Conservation (phyloP, 2,797 vertebrate species). For the Balearica regulorum region DNA sequence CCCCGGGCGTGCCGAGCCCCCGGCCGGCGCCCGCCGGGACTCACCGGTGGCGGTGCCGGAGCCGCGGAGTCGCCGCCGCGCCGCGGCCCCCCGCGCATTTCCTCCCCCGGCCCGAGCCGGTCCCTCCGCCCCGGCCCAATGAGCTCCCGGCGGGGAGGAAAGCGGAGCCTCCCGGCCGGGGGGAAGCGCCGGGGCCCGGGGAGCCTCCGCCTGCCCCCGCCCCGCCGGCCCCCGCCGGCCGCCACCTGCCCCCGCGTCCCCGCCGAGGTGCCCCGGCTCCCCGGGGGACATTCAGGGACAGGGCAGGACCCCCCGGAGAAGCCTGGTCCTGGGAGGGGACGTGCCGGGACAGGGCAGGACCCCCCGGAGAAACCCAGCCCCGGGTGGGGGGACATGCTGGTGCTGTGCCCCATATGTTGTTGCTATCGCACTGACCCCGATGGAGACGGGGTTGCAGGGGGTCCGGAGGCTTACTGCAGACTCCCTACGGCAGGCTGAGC, state of each 20-base stretch:
- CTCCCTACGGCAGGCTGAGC: not conserved
- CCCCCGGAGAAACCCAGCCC: not conserved
- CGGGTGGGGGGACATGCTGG: not conserved
- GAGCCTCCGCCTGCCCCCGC: not conserved
- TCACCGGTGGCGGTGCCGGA: not conserved
- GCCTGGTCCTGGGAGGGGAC: too few species aligned
- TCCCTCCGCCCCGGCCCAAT: slow-evolving; percentile 35
- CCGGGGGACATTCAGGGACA: not conserved
- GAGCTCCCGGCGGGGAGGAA: slow-evolving; percentile 21
- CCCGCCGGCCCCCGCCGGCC: not conserved
- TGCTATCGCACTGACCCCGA: accelerated
- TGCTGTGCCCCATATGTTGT: accelerated
- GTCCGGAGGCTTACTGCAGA: not conserved
- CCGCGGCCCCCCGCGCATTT: not conserved
- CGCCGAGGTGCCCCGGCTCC: not conserved
- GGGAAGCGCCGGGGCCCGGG: not conserved
- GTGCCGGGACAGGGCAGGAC: not conserved
- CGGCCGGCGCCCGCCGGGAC: not conserved
- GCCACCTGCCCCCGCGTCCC: not conserved
- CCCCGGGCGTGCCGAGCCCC: not conserved
- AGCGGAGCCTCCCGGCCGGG: slow-evolving; percentile 17
- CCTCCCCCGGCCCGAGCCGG: slow-evolving; percentile 17
- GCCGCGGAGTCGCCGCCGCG: not conserved
- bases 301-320: not conserved
- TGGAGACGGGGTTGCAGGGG: accelerated